These are phyloP conservation scores for Oryzias sinensis DNA, from an alignment of 2,797 vertebrate species.

Conservation along the genomic window DNA sequence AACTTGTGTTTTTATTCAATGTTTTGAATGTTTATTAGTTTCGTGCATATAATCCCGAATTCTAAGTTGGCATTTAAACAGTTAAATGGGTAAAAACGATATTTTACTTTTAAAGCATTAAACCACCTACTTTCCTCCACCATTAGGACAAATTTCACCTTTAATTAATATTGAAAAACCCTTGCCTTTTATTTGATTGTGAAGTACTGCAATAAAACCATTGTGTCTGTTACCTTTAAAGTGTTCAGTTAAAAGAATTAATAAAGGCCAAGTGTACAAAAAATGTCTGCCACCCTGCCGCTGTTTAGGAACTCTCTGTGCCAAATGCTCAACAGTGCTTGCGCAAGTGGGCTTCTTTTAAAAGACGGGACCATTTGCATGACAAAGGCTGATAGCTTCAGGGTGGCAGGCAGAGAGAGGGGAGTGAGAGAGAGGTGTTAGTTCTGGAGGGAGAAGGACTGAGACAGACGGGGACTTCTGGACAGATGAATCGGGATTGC, in stretches of 20 bases:
- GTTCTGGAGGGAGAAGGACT: constrained; percentile 39
- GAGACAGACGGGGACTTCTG: constrained; percentile 34
- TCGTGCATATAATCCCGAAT: constrained; percentile 63
- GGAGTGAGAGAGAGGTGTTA: constrained; percentile 18
- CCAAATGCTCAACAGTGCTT: constrained; percentile 75
- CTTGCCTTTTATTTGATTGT: constrained; percentile 28
- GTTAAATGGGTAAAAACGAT: too few relatives aligned
- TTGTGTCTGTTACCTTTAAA: constrained; percentile 36
- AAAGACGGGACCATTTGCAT: constrained; percentile 78
- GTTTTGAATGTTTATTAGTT: constrained; percentile 29
- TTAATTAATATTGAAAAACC: constrained; percentile 13
- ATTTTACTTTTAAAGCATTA: neutral
- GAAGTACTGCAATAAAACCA: constrained; percentile 23
- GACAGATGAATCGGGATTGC: constrained; percentile 39
- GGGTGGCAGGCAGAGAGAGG: constrained; percentile 46
- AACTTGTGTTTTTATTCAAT: constrained; percentile 10
- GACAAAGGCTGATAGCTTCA: constrained; percentile 72
- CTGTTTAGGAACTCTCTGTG: constrained; percentile 66
- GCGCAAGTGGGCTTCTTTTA: constrained; percentile 72
- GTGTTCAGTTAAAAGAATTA: constrained; percentile 38
- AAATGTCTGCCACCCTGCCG: constrained; percentile 48
- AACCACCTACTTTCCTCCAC: constrained; percentile 3
- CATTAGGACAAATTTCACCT: neutral
- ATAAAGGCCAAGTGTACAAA: constrained; percentile 34
- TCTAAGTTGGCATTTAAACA: constrained; percentile 6